Evolutionary conservation across 2,888 invertebrate genomes (phyloP), one percentile per base, ranked within the genome.

Genomic region (Oligia fasciuncula): DNA sequence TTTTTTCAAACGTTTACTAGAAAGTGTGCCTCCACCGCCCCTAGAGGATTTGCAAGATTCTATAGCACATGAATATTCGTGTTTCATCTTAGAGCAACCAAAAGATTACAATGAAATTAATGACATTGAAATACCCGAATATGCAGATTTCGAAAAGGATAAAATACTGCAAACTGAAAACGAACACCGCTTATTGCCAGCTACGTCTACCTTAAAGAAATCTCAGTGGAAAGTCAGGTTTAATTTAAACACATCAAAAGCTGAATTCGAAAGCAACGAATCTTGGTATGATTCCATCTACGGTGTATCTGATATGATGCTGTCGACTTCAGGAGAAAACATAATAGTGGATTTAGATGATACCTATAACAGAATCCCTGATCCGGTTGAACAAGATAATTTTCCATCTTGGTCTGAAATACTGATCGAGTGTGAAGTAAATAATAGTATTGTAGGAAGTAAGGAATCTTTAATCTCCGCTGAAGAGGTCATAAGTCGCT

Each of bases 221-320:
- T 79, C 85, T 8, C 90, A 92, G 81, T 88, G 91, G 66, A 92
- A 87, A 90, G 93, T 94, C 68, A 94, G 91, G 86, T 95, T 94
- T 75, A 92, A 93, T 80, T 84, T 92, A 46, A 92, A 89, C 65
- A 90, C 91, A 9, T 80, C 91, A 17, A 90, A 89, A 84, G 80
- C 86, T 51, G 92, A 94, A 73, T 90, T 90, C 70, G 92, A 92
- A 54, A 87, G 91, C 69, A 84, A 86, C 75, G 94, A 94, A 72
- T 93, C 93, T 29, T 96, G 96, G 96, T 93, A 94, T 82, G 96
- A 96, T 85, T 95, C 94, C 71, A 94, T 96, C 77, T 96, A 95
- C 82, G 96, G 96, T 19, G 79, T 96, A 66, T 92, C 95, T n/a
- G 94, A 94, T 83, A 85, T 94, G 77, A 85, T 90, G 77, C 54